These are phyloP conservation scores for Vanessa atalanta DNA, from an alignment of 1,140 invertebrate species.

Conservation along the genomic window DNA sequence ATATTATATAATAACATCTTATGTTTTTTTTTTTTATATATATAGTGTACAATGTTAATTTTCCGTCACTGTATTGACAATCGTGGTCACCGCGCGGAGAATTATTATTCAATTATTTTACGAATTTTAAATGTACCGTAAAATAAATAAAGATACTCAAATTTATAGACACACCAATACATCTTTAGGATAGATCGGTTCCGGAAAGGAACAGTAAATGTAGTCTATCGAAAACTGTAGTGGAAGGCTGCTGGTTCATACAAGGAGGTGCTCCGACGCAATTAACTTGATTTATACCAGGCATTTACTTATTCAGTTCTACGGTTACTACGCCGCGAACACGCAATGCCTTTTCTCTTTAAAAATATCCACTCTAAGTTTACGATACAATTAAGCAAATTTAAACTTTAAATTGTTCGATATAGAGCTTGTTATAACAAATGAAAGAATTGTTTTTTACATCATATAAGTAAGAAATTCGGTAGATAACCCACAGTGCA, in stretches of 20 bases:
- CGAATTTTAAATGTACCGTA: neutral
- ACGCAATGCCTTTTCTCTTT: slow-evolving; percentile 62
- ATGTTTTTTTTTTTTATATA: too few relatives aligned
- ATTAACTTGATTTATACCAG: slow-evolving; percentile 79
- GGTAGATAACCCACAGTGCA: slow-evolving; percentile 45
- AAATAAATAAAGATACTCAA: slow-evolving; percentile 2
- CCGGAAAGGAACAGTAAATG: slow-evolving; percentile 53
- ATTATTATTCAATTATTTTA: too few relatives aligned
- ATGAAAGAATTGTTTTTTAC: slow-evolving; percentile 10
- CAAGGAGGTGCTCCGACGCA: slow-evolving; percentile 73
- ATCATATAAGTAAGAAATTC: slow-evolving; percentile 40
- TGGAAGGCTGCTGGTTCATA: slow-evolving; percentile 68
- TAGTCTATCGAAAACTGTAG: slow-evolving; percentile 63
- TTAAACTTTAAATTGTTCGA: slow-evolving; percentile 41
- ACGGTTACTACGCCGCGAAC: slow-evolving; percentile 68
- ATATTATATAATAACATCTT: too few relatives aligned
- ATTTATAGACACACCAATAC: slow-evolving; percentile 23
- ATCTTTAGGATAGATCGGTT: slow-evolving; percentile 44
- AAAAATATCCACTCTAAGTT: slow-evolving; percentile 47
- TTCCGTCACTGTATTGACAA: too few relatives aligned
- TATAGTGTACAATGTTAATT: too few relatives aligned
- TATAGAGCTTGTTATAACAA: slow-evolving; percentile 35
- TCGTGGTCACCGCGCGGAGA: too few relatives aligned
- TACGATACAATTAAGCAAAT: slow-evolving; percentile 30
- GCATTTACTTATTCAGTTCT: slow-evolving; percentile 78